These are phyloP conservation scores for Scaptodrosophila lebanonensis DNA, from an alignment of 1,140 invertebrate species.

Conservation along the genomic window DNA sequence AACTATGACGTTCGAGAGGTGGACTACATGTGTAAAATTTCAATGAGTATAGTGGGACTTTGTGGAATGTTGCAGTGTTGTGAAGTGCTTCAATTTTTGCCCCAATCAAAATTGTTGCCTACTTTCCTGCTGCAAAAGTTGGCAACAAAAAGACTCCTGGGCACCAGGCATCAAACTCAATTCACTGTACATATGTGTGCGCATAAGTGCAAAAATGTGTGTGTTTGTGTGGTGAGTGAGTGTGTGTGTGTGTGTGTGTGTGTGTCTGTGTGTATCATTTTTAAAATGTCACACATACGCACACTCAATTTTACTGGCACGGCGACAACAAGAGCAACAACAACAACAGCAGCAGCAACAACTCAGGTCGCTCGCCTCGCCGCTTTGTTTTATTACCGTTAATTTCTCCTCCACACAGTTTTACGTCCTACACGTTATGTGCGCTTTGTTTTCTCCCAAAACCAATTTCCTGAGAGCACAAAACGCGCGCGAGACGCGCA, in stretches of 20 bases:
- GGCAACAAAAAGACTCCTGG: too few species aligned
- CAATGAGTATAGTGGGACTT: slow-evolving; percentile 20
- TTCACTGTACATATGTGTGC: too few species aligned
- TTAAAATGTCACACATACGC: too few species aligned
- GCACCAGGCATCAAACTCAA: too few species aligned
- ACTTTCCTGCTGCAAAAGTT: slow-evolving; percentile 18
- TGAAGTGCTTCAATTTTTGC: not conserved
- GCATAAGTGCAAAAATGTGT: too few species aligned
- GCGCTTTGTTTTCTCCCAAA: slow-evolving; percentile 14
- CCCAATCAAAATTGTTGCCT: slow-evolving; percentile 8
- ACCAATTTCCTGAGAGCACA: slow-evolving; percentile 64
- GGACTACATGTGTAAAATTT: slow-evolving; percentile 24
- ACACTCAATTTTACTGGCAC: too few species aligned
- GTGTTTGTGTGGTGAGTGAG: too few species aligned
- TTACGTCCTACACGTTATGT: slow-evolving; percentile 3
- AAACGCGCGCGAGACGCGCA: slow-evolving; percentile 2
- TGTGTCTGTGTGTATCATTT: too few species aligned
- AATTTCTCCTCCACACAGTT: slow-evolving; percentile 50
- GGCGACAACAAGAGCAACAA: slow-evolving; percentile 1
- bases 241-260: too few species aligned
- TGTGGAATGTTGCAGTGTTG: slow-evolving; percentile 20
- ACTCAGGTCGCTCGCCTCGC: slow-evolving; percentile 25
- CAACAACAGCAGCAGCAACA: not conserved
- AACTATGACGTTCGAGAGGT: too few species aligned
- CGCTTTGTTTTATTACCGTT: slow-evolving; percentile 54